Evolutionary conservation across 2,113 vertebrate genomes (phyloP).

Genomic region (Isurus oxyrinchus): DNA sequence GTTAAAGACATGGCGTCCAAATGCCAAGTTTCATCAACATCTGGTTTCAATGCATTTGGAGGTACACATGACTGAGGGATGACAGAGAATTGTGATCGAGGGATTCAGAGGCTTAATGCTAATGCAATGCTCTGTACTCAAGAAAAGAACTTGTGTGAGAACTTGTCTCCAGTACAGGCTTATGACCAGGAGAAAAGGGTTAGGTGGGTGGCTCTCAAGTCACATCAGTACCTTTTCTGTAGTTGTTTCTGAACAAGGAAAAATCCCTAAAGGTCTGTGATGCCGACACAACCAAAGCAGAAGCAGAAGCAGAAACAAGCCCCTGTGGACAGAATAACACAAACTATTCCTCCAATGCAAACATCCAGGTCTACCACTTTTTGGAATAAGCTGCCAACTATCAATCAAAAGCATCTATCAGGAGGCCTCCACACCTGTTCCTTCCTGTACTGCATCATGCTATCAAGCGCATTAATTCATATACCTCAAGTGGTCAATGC

Average conservation of each 20-base stretch:
- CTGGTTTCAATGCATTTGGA: background rate
- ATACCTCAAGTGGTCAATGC: background rate
- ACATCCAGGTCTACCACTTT: background rate
- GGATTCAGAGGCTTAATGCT: background rate
- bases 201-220: background rate
- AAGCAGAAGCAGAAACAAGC: no score
- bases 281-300: no score
- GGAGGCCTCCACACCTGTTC: background rate
- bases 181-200: background rate
- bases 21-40: conserved; percentile 4
- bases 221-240: background rate
- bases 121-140: background rate
- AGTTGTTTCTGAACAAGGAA: background rate
- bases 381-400: background rate
- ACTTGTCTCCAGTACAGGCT: background rate
- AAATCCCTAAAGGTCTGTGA: background rate
- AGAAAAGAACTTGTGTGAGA: background rate
- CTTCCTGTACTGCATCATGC: background rate
- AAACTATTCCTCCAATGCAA: background rate
- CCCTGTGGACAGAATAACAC: background rate
- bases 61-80: no score
- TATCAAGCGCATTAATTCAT: background rate
- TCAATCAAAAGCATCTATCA: background rate
- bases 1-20: background rate
- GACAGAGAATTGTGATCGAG: background rate